These are phyloP conservation scores for Hippocampus guttulatus DNA, from an alignment of 2,113 vertebrate genomes.

Conservation along the genomic window DNA sequence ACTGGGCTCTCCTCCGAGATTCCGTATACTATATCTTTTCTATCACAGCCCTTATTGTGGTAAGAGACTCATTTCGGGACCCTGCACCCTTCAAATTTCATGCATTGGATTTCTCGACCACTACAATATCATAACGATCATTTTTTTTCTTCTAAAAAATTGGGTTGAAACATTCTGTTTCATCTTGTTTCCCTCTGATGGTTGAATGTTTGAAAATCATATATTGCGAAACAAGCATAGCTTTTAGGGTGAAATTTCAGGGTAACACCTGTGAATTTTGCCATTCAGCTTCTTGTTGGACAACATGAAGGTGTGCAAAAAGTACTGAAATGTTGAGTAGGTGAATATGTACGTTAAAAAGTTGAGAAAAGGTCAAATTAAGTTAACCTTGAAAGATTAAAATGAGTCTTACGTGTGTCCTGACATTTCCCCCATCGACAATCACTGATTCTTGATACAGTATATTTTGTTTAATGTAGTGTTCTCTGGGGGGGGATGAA, in stretches of 20 bases:
- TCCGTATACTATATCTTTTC: conserved; percentile 86
- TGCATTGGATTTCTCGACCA: background rate
- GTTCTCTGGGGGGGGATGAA: background rate
- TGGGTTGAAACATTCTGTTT: background rate
- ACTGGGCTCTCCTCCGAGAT: conserved; percentile 88
- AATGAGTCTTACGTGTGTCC: background rate
- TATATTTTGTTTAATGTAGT: background rate
- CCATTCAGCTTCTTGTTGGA: background rate
- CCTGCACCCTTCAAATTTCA: background rate
- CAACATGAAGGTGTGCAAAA: background rate
- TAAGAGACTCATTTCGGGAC: conserved; percentile 65
- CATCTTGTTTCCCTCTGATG: background rate
- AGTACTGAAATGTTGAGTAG: background rate
- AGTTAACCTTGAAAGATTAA: background rate
- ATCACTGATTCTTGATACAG: background rate
- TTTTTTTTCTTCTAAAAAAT: background rate
- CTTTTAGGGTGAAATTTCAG: background rate
- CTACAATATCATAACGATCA: background rate
- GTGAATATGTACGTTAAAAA: background rate
- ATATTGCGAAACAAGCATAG: background rate
- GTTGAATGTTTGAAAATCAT: background rate
- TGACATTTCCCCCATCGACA: background rate
- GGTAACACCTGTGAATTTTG: background rate
- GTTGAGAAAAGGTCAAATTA: background rate
- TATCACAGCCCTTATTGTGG: conserved; percentile 85